Base-by-base conservation (phyloP, 2,888 invertebrate genomes). In the Nineta flava region DNA sequence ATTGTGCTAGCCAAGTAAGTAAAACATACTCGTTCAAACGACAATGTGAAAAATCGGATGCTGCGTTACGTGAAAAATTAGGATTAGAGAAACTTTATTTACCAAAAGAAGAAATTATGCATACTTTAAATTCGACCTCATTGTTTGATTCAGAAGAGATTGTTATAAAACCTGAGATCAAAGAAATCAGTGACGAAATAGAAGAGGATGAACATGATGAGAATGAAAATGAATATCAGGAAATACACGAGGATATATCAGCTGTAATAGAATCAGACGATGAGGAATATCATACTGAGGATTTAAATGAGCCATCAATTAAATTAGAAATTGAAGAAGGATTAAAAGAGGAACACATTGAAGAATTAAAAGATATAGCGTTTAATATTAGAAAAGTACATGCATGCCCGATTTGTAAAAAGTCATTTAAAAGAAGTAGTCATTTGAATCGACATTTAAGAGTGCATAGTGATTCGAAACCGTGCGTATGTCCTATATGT, bases 1-100 rank as follows among this genome's bases (percentile, higher is more conserved):
- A 66, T 7, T 81, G 81, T 60, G 67, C 70, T 1, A 65, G 66
- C 51, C 64, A 67, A 49, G 64, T 77, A 13, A 63, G 73, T 50
- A 62, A 69, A 7, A 62, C 73, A 9, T 74, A 74, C 57, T 59
- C 65, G 42, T 74, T 73, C 56, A 72, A 72, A 55, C 58, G 63
- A 50, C 63, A 68, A 57, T 72, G 71, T 53, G 68, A 72, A 54
- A 62, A 63, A 46, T 67, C 69, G 3, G 71, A 74, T 57, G 58
- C 55, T 45, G 56, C 59, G 3, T 55, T 73, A 21, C 60, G 68
- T 46, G 58, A 59, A 34, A 58, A 59, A 41, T 51, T 65, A 2
- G 58, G 57, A 21, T 35, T 47, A 49, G 16, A 47, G 50, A 26
- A 54, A 53, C 41, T 49, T 41, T 19, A 53, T 46, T 32, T 50